Evolutionary conservation across 35 echinoderm and acorn worm species (phyloP).

Genomic region (Acanthaster planci): DNA sequence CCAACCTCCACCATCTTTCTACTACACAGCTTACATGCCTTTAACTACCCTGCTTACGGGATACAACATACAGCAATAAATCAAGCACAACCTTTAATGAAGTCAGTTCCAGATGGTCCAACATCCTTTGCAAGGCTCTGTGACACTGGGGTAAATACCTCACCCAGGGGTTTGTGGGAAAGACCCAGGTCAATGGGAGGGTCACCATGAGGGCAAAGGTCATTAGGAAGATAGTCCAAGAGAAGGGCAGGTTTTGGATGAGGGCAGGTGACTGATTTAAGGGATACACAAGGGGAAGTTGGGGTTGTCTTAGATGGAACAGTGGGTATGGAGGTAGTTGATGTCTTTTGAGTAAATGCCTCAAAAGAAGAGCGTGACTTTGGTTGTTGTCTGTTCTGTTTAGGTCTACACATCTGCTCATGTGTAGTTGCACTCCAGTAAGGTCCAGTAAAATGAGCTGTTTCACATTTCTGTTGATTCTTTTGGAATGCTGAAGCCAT

Average conservation of each 20-base stretch:
- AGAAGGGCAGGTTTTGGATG: not conserved
- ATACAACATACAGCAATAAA: too few species aligned
- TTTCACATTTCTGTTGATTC: not conserved
- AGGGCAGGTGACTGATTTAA: not conserved
- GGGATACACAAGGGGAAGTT: not conserved
- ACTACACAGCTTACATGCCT: too few species aligned
- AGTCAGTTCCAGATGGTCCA: too few species aligned
- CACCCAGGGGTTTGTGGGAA: slow-evolving; percentile 13
- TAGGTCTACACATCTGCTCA: not conserved
- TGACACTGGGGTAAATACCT: slow-evolving; percentile 23
- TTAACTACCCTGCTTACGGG: too few species aligned
- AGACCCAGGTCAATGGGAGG: slow-evolving; percentile 18
- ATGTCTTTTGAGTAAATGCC: not conserved
- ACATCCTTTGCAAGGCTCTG: not conserved
- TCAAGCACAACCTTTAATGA: too few species aligned
- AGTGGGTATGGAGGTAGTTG: not conserved
- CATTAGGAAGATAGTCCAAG: slow-evolving; percentile 5
- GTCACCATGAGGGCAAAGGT: slow-evolving; percentile 11
- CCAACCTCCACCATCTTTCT: too few species aligned
- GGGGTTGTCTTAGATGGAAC: not conserved
- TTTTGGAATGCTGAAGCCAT: not conserved
- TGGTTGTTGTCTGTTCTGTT: not conserved
- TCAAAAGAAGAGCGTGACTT: not conserved
- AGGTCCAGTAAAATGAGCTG: not conserved
- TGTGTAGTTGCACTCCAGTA: not conserved